phyloP scores from a whole-genome alignment of 1,140 invertebrate genomes.

The Zaprionus kolodkinae region DNA sequence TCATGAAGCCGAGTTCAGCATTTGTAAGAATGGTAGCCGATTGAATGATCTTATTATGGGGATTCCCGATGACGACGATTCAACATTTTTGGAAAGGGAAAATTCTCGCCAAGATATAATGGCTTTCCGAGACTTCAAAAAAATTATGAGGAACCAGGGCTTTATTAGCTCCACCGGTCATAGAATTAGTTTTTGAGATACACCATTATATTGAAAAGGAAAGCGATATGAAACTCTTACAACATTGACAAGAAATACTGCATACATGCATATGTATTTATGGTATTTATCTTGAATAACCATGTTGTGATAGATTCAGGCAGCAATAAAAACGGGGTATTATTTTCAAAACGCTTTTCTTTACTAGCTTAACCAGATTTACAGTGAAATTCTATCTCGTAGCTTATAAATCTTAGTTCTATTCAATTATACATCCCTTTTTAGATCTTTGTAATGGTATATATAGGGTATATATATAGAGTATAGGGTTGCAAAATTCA shows the following conservation, averaged over 20 bases:
- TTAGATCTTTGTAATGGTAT: too few species aligned
- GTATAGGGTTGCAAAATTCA: too few species aligned
- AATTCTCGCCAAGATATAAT: not conserved
- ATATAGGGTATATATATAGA: too few species aligned
- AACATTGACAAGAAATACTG: not conserved
- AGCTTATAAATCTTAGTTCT: too few species aligned
- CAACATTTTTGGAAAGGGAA: not conserved
- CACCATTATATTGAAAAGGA: not conserved
- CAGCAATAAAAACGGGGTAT: not conserved
- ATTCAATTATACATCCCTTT: too few species aligned
- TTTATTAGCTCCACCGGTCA: not conserved
- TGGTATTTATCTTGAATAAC: too few species aligned
- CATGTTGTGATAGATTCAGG: not conserved
- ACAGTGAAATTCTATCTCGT: too few species aligned
- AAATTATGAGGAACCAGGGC: not conserved
- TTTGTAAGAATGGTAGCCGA: constrained; percentile 43
- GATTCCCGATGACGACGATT: not conserved
- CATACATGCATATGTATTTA: not conserved
- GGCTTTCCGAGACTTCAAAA: not conserved
- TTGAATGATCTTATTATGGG: constrained; percentile 48
- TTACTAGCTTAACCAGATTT: too few species aligned
- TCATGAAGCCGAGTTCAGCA: constrained; percentile 53
- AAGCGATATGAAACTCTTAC: not conserved
- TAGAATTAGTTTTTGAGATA: not conserved
- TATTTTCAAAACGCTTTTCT: not conserved